phyloP scores from a whole-genome alignment of 2,113 vertebrate species.

The Phrynosoma platyrhinos region DNA sequence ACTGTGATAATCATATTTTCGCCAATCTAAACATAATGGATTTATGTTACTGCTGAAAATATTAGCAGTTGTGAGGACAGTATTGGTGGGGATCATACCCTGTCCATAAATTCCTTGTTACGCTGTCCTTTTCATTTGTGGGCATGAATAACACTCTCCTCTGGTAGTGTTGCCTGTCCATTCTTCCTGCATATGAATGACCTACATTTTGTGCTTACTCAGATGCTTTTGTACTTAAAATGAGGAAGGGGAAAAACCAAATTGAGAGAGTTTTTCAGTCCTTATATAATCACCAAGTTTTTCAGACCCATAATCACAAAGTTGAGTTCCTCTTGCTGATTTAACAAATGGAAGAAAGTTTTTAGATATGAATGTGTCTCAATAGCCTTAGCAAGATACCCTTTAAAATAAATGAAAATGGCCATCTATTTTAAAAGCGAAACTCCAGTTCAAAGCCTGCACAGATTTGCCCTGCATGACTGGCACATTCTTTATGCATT shows the following conservation, averaged over 20 bases:
- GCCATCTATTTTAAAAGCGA: neutral
- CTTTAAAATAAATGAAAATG: neutral
- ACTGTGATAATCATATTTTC: neutral
- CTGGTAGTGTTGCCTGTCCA: neutral
- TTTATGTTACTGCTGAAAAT: neutral
- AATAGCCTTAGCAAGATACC: neutral
- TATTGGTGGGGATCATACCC: neutral
- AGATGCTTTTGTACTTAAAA: neutral
- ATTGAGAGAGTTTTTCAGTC: neutral
- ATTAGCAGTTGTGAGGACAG: neutral
- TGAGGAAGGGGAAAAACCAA: neutral
- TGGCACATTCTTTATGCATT: too few species aligned
- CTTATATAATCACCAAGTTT: neutral
- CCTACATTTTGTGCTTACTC: neutral
- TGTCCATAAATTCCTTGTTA: slow-evolving; percentile 5
- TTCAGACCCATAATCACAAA: too few species aligned
- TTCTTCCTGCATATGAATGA: neutral
- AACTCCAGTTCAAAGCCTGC: neutral
- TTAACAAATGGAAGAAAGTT: neutral
- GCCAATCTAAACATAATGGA: neutral
- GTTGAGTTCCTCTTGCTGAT: neutral
- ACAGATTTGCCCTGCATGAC: neutral
- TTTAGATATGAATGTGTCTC: neutral
- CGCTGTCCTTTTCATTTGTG: neutral
- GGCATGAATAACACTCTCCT: neutral